A percentile compares a stretch with the other conserved stretches of the same genome.
These are phyloP conservation scores for Omphaloscelis lunosa DNA, from an alignment of 2,888 invertebrate species.

Conservation along the genomic window DNA sequence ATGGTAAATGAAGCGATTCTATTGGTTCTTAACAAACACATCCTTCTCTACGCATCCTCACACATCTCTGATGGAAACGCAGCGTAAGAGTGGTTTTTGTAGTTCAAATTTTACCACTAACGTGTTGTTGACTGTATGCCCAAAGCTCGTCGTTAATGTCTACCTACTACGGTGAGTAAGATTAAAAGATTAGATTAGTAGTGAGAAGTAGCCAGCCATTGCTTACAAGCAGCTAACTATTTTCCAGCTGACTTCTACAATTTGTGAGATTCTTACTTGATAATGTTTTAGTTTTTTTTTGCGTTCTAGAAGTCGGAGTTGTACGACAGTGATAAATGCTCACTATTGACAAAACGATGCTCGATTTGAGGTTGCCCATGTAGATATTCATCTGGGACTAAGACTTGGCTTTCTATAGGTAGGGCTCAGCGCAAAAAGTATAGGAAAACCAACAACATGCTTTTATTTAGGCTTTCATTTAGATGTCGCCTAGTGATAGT, in stretches of 20 bases:
- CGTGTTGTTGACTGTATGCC: neutral
- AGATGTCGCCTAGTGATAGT: too few relatives aligned
- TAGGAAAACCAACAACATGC: too few relatives aligned
- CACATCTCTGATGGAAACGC: too few relatives aligned
- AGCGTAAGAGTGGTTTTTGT: too few relatives aligned
- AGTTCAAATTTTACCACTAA: neutral
- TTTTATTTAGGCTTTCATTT: too few relatives aligned
- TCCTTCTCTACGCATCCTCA: too few relatives aligned
- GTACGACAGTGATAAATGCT: neutral
- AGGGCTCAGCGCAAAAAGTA: too few relatives aligned
- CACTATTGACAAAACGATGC: neutral
- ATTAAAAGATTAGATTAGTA: slow-evolving; percentile 29
- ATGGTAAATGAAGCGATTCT: too few relatives aligned
- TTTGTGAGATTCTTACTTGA: slow-evolving; percentile 29
- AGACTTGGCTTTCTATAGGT: too few relatives aligned
- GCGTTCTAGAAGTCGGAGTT: neutral
- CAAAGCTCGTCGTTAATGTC: slow-evolving; percentile 4
- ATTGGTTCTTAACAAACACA: too few relatives aligned
- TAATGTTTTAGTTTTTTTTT: slow-evolving; percentile 8
- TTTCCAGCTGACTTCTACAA: slow-evolving; percentile 29
- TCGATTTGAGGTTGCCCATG: neutral
- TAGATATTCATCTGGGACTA: too few relatives aligned
- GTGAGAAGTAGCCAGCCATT: slow-evolving; percentile 29
- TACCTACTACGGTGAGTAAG: slow-evolving; percentile 13
- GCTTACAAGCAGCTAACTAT: slow-evolving; percentile 25